These are phyloP conservation scores for Mylabris phalerata DNA, from an alignment of 1,140 invertebrate species.

Conservation along the genomic window DNA sequence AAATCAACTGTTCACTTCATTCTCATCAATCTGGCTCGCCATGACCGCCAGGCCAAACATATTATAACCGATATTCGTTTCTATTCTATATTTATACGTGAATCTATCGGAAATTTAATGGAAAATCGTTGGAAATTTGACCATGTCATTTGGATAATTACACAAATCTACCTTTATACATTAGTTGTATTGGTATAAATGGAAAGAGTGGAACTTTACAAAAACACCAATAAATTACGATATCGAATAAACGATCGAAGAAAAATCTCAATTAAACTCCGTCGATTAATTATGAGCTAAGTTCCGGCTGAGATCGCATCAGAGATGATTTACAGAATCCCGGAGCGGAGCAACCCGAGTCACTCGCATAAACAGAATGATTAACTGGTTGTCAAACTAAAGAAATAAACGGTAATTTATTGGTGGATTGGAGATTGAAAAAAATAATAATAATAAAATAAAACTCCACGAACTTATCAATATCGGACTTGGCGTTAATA, in stretches of 20 bases:
- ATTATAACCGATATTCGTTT: background rate
- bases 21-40: slow-evolving; percentile 34
- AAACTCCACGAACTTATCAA: slow-evolving; percentile 42
- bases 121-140: no score
- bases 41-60: slow-evolving; percentile 6
- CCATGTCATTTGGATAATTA: no score
- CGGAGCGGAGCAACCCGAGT: slow-evolving; percentile 30
- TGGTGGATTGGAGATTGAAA: slow-evolving; percentile 22
- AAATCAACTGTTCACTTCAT: slow-evolving; percentile 38
- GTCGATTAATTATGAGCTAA: slow-evolving; percentile 32
- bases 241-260: slow-evolving; percentile 35
- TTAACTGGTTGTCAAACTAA: slow-evolving; percentile 42
- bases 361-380: slow-evolving; percentile 42
- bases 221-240: slow-evolving; percentile 34
- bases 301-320: slow-evolving; percentile 36
- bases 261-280: slow-evolving; percentile 39
- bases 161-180: no score
- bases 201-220: slow-evolving; percentile 14
- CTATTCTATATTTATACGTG: background rate
- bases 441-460: slow-evolving; percentile 1
- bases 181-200: no score
- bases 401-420: slow-evolving; percentile 43
- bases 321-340: slow-evolving; percentile 36
- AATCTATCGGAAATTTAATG: no score
- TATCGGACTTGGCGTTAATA: slow-evolving; percentile 39